Evolutionary conservation across 2,113 vertebrate species (phyloP), one percentile per base, ranked within the genome.

Genomic region (Cnemophilus loriae): DNA sequence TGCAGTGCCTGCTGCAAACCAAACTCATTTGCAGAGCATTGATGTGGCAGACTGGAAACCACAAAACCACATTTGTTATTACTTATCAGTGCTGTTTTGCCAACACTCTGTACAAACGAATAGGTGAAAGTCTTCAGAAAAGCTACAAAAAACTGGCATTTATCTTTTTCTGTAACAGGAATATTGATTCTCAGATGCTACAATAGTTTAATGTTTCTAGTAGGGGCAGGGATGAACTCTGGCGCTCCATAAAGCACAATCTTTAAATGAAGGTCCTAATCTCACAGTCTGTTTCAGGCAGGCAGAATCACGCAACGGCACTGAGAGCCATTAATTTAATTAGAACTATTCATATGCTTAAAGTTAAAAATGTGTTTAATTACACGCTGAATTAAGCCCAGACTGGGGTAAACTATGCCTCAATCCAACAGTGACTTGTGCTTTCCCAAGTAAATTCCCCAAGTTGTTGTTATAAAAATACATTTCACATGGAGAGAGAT

Each of bases 11-110:
- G 67, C 64, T 92, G 79, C 85, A 95, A 95, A 95, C 57, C 68
- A 49, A 78, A 84, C 64, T 93, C 90, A 75, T 71, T 70, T 86
- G 86, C 71, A 90, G 70, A 94, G 73, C 44, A 56, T 24, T 78
- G 92, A 96, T 92, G 88, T 63, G 93, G 93, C 79, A 92, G 76
- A 53, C 47, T 93, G 37, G 44, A 94, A 96, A 92, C 90, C 88
- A 92, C 91, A 95, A 90, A 88, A 86, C 47, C 35, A 69, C 56
- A 78, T 68, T 90, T 0, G 7, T 68, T 94, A 94, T 74, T 92
- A 90, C 85, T 94, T 87, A 83, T 59, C 79, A 89, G 68, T 9
- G 32, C 60, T 89, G 71, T 26, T 75, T 80, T 95, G 52, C 71
- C 79, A 90, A 81, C 20, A 17, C 35, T 22, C 41, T 63, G 30